Base-by-base conservation (phyloP, 2,888 invertebrate genomes). In the Cyclophora punctaria region DNA sequence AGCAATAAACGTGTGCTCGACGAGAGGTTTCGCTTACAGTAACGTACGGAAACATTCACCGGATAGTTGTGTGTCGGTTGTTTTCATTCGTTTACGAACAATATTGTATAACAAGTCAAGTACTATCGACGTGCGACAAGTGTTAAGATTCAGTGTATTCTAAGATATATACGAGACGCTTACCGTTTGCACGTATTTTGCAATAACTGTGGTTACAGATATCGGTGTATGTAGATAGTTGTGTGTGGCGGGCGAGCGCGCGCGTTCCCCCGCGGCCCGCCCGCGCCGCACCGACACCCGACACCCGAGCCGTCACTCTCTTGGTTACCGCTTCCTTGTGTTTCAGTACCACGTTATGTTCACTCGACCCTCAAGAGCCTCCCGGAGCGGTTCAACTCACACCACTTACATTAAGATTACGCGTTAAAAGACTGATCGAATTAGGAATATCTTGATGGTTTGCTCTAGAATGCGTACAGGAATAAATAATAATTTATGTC, bases 161-260 rank as follows among this genome's bases (percentile, higher is more conserved):
- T 83, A 81, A 83, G 6, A 44, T 78, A 69, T 80, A 80, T 80
- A 79, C 71, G 80, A 83, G 79, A 81, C 74, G 84, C 87, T 87
- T 87, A 82, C 83, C 71, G 78, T 84, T 82, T 84, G 87, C 87
- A 87, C 87, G 80, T 83, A 79, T 85, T 86, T 83, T 83, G 85
- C 85, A 86, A 85, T 83, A 81, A 80, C 77, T 80, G 81, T 75
- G 73, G 66, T 79, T 75, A 82, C 75, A 75, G 69, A 78, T 78
- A 77, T 73, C 67, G 68, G 75, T 78, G 20, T 78, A 80, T 74
- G 73, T 83, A 83, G 78, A 78, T 81, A 77, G 69, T 79, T 81
- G 49, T 47, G 69, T 57, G 75, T 67, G 74, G 65, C 66, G 72
- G 60, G 73, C 63, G 77, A 50, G 67, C 67, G 67, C 64, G 75